These are phyloP conservation scores for Orius insidiosus DNA, from an alignment of 1,140 invertebrate genomes.

Conservation along the genomic window DNA sequence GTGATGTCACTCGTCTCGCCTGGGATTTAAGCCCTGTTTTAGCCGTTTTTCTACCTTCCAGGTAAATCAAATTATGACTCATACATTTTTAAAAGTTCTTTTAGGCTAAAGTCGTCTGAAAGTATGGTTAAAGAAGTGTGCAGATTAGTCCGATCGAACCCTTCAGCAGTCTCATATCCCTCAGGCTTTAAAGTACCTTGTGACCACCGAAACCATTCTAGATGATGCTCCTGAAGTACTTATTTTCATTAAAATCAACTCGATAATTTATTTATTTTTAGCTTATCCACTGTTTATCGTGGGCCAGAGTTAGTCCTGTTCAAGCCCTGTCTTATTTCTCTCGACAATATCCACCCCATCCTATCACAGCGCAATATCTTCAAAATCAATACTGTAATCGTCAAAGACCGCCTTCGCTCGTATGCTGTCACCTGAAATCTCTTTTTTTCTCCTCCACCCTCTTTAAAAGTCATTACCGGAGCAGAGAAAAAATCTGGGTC, in stretches of 20 bases:
- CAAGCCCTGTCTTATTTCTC: constrained; percentile 90
- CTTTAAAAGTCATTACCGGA: too few species aligned
- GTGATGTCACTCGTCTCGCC: constrained; percentile 72
- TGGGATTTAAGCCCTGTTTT: constrained; percentile 90
- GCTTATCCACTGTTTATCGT: constrained; percentile 84
- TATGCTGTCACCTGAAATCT: too few species aligned
- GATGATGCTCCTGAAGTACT: constrained; percentile 71
- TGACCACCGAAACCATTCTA: constrained; percentile 74
- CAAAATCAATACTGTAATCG: too few species aligned
- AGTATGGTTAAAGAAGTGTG: constrained; percentile 61
- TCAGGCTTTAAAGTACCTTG: constrained; percentile 78
- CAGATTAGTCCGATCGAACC: constrained; percentile 53
- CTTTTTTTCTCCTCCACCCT: too few species aligned
- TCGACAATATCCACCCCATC: constrained; percentile 87
- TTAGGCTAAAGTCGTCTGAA: constrained; percentile 30
- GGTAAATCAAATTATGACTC: constrained; percentile 23
- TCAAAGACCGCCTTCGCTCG: too few species aligned
- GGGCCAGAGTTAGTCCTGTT: constrained; percentile 80
- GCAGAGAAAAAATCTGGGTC: too few species aligned
- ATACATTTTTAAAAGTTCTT: background rate
- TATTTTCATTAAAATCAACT: background rate
- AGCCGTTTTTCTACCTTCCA: constrained; percentile 73
- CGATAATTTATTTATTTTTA: constrained; percentile 26
- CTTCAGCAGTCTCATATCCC: constrained; percentile 74
- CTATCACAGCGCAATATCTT: constrained; percentile 92